A percentile compares a stretch with the other conserved stretches of the same genome.
These are phyloP conservation scores for Eulithis testata DNA, from an alignment of 2,888 invertebrate species.

Conservation along the genomic window DNA sequence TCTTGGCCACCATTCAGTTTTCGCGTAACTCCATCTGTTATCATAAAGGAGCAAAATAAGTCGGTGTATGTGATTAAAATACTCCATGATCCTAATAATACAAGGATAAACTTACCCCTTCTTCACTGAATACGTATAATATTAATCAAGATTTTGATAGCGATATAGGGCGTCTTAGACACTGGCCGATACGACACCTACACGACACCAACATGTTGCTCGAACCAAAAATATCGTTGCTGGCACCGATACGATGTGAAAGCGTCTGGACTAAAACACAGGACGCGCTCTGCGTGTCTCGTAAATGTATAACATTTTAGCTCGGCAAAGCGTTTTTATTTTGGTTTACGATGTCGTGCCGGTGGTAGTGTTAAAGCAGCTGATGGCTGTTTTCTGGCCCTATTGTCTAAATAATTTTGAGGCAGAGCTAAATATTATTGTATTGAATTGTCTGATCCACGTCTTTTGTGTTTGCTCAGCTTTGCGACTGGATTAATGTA, in stretches of 20 bases:
- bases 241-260: not conserved
- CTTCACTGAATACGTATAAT: constrained; percentile 23
- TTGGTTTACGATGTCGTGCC: too few species aligned
- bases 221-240: too few species aligned
- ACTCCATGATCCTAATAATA: constrained; percentile 1
- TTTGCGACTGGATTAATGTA: constrained; percentile 24
- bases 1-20: too few species aligned
- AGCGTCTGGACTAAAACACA: not conserved
- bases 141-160: constrained; percentile 36
- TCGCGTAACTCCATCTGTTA: too few species aligned
- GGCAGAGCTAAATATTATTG: constrained; percentile 30
- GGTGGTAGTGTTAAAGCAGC: too few species aligned
- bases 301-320: too few species aligned
- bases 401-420: constrained; percentile 32
- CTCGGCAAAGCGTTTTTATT: too few species aligned
- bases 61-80: too few species aligned
- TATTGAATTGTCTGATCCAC: constrained; percentile 34
- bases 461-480: constrained; percentile 34
- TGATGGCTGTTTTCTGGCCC: constrained; percentile 4
- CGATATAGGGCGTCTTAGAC: not conserved
- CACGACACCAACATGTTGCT: too few species aligned
- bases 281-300: too few species aligned
- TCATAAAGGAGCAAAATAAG: too few species aligned
- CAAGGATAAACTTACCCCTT: constrained; percentile 14
- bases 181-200: too few species aligned